Evolutionary conservation across 2,797 vertebrate species (phyloP), one percentile per base, ranked within the genome.

Genomic region (Enteromius viviparus): DNA sequence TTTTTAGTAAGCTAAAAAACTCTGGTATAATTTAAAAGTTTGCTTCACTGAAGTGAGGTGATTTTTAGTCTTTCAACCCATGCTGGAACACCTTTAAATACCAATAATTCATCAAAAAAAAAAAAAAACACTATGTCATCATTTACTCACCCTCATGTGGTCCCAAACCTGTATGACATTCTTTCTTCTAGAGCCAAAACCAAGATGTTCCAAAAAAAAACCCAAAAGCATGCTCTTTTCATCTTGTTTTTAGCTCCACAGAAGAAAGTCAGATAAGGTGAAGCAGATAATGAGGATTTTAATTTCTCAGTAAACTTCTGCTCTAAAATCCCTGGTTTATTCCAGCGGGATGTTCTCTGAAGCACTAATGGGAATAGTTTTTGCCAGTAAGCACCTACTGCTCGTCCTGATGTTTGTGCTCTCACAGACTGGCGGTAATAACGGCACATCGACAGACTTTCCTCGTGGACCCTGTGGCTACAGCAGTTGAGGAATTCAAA

Each of bases 401-500:
- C 65, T 69, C 15, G 5, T 69, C 34, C 42, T n/a, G 11, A 66
- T 23, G 19, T 64, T 19, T n/a, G 17, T n/a, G 60, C 62, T 15
- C 49, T 3, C 32, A 40, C 74, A 37, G 21, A 40, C 51, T n/a
- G 8, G 8, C 2, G 10, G 32, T 55, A 29, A 69, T 37, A 79
- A n/a, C 23, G 64, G 34, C 53, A 76, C 74, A 60, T 53, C 47
- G 37, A 40, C 47, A 68, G 23, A 34, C 32, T 37, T 53, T 69
- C 32, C 32, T 80, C 5, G 3, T 7, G 21, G n/a, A 76, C 29
- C 47, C n/a, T 49, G 32, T 40, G 64, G 32, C 47, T 37, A 14
- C 65, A 11, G 14, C 21, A 68, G 12, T 23, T 80, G n/a, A 69
- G 65, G 65, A 69, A 80, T 69, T 55, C 21, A 80, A 69, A 69